phyloP scores from a whole-genome alignment of 2,888 invertebrate genomes.

The Platycheirus rosarum region DNA sequence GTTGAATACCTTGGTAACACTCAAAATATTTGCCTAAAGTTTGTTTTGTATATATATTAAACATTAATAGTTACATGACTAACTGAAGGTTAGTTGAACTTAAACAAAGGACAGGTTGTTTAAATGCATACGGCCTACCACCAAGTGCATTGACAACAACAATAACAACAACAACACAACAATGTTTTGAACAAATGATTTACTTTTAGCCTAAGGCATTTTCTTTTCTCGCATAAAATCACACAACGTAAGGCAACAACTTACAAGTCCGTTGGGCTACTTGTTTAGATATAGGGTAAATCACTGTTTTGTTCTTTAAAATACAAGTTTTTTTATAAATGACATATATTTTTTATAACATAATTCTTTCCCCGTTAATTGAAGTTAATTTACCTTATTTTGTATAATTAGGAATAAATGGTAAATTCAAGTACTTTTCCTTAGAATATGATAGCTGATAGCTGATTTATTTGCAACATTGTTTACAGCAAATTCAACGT shows the following conservation, averaged over 20 bases:
- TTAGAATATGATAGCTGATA: too few species aligned
- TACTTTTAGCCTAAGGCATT: slow-evolving; percentile 36
- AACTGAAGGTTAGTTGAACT: background rate
- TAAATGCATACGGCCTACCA: slow-evolving; percentile 3
- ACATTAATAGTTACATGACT: background rate
- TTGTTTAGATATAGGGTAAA: background rate
- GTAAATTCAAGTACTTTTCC: too few species aligned
- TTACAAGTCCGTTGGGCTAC: background rate
- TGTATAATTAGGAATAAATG: too few species aligned
- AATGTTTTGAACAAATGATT: slow-evolving; percentile 33
- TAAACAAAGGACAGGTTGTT: slow-evolving; percentile 1
- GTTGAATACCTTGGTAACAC: too few species aligned
- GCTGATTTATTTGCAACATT: too few species aligned
- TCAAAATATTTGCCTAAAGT: too few species aligned
- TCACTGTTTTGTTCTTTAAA: too few species aligned
- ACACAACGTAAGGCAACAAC: background rate
- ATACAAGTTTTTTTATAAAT: too few species aligned
- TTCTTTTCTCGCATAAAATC: slow-evolving; percentile 3
- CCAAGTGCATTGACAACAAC: slow-evolving; percentile 20
- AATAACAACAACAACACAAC: slow-evolving; percentile 24
- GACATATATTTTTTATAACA: too few species aligned
- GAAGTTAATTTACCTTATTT: too few species aligned
- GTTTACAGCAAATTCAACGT: too few species aligned
- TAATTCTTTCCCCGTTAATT: too few species aligned
- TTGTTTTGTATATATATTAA: background rate